These are phyloP conservation scores for Ophion obscuratus DNA, from an alignment of 2,888 invertebrate genomes.

Conservation along the genomic window DNA sequence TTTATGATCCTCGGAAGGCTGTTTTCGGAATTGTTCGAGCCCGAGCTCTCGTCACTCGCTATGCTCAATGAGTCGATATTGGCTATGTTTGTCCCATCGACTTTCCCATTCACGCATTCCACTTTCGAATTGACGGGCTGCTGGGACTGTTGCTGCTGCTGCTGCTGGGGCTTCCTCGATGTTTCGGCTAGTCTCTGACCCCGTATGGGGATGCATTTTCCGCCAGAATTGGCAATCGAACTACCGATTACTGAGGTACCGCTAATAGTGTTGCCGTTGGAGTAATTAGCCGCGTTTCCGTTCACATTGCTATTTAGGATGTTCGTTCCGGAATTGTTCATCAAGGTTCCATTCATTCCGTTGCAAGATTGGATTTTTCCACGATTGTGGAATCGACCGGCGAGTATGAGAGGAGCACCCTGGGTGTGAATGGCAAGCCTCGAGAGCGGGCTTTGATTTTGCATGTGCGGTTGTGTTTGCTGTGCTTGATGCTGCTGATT, in stretches of 20 bases:
- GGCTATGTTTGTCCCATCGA: conserved; percentile 82
- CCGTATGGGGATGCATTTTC: conserved; percentile 69
- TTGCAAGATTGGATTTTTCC: conserved; percentile 82
- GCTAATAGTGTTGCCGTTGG: conserved; percentile 80
- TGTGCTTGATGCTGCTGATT: conserved; percentile 70
- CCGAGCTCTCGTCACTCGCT: conserved; percentile 91
- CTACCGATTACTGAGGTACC: conserved; percentile 54
- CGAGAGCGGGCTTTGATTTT: conserved; percentile 86
- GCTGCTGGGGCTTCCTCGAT: conserved; percentile 60
- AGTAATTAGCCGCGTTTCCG: conserved; percentile 68
- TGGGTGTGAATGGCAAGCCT: conserved; percentile 93
- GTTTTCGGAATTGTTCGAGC: conserved; percentile 88
- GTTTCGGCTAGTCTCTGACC: conserved; percentile 62
- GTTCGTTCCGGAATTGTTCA: conserved; percentile 40
- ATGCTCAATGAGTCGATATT: conserved; percentile 90
- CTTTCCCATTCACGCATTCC: conserved; percentile 78
- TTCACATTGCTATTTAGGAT: conserved; percentile 60
- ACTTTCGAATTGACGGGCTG: conserved; percentile 80
- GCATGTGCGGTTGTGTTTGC: conserved; percentile 72
- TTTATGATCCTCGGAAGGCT: conserved; percentile 95
- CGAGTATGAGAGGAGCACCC: conserved; percentile 92
- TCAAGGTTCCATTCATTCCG: conserved; percentile 63
- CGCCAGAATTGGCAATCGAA: conserved; percentile 79
- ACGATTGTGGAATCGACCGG: conserved; percentile 87
- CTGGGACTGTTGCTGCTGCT: conserved; percentile 72